phyloP scores from a whole-genome alignment of 2,797 vertebrate genomes.

The Enteromius radiatus region DNA sequence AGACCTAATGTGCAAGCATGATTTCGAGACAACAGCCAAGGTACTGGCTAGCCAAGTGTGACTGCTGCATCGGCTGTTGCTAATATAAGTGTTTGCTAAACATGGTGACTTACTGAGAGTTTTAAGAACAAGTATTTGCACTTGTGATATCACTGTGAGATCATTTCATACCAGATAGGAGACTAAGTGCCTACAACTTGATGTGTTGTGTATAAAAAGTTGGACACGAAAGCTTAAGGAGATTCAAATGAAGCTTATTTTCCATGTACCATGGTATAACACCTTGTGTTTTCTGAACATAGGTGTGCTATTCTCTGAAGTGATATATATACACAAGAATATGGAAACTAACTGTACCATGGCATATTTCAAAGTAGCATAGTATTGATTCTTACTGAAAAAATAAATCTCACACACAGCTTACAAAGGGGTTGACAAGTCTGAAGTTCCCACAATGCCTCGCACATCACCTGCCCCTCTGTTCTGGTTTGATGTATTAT shows the following conservation, averaged over 20 bases:
- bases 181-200: not conserved
- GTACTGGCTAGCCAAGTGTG: not conserved
- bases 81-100: conserved; percentile 13
- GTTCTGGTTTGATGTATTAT: conserved; percentile 48
- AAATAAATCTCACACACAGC: not conserved
- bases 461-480: conserved; percentile 48
- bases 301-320: not conserved
- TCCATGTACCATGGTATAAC: too few relatives aligned
- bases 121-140: not conserved
- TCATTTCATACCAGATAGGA: not conserved
- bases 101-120: not conserved
- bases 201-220: not conserved
- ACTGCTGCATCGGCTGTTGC: not conserved
- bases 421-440: not conserved
- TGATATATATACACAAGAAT: not conserved
- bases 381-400: not conserved
- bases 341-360: too few relatives aligned
- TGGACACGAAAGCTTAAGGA: not conserved
- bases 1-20: not conserved
- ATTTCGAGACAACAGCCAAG: not conserved
- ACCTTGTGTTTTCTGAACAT: too few relatives aligned
- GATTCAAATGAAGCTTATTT: too few relatives aligned
- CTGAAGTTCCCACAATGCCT: conserved; percentile 42
- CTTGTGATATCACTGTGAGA: not conserved
- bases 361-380: not conserved